Evolutionary conservation across 2,797 vertebrate genomes (phyloP), one percentile per base, ranked within the genome.

Genomic region (Acomys russatus): DNA sequence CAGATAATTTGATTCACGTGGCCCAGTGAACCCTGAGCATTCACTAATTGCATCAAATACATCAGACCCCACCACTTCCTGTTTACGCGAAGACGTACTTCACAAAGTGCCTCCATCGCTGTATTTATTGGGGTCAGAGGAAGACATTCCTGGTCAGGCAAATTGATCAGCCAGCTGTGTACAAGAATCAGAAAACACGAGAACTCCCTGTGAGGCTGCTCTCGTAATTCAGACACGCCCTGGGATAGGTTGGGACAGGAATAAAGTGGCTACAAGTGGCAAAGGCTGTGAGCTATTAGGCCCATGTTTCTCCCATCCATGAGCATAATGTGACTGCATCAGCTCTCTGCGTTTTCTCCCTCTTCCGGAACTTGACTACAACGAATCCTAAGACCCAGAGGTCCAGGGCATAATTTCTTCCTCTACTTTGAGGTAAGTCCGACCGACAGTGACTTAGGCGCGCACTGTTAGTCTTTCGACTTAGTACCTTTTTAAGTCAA

Each of bases 401-500:
- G 25, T 35, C 44, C 1, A 4, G 54, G 64, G 35, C n/a, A 73
- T 49, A 59, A 63, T 25, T 17, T 35, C 44, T 88, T 49, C 30
- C 33, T 95, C 22, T 68, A 33, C 71, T 94, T 87, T 77, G 82
- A 87, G 77, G 17, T 73, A 51, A 94, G 38, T 73, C 56, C 56
- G 38, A 3, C 28, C 35, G 74, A 51, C 56, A 87, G 44, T 76
- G 82, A 82, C 77, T 95, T 85, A 77, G 30, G n/a, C 88, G 88
- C 68, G 22, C 25, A 11, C 61, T 91, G 77, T 93, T 44, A 97
- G 49, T 66, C 23, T 93, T 97, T 89, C 51, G 85, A 73, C n/a
- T 95, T 95, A 94, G 56, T 80, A 59, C 51, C 85, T 84, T 88
- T 94, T 95, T 82, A 94, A 77, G 54, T 56, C 49, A 56, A 76